Evolutionary conservation across 2,113 vertebrate genomes (phyloP), one percentile per base, ranked within the genome.

Genomic region (Cichladusa arquata): DNA sequence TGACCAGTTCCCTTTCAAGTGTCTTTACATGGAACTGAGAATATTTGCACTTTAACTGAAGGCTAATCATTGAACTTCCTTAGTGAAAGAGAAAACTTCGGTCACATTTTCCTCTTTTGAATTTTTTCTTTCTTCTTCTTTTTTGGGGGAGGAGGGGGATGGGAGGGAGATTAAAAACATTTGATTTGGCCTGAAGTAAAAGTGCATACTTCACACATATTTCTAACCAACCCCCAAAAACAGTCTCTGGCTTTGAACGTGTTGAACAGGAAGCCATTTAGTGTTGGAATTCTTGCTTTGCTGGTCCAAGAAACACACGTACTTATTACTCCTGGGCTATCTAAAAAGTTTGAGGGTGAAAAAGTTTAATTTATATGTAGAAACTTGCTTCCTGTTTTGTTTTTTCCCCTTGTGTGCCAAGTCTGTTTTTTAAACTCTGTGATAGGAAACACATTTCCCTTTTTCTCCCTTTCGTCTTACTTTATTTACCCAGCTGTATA

Each of bases 251-350:
- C 98, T 98, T 98, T 98, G 98, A 99, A 98, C 97, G 95, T 77
- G 94, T 97, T 98, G 98, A 98, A 98, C 99, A 99, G 99, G 99
- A 99, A 99, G 98, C 98, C 98, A 98, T 99, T 99, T 99, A 98
- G 97, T 96, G 90, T 86, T 98, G 98, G 98, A 99, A 99, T 99
- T 98, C 97, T 97, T 98, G 98, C 98, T 97, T 98, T 98, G 95
- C 96, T 78, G 92, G 96, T 98, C 97, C 98, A 98, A 98, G 97
- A 98, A 97, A 98, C 97, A 98, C 98, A 98, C 97, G 11, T 98
- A 98, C 98, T 98, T 98, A 98, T 98, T 98, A 97, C 97, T 98
- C 96, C 96, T 97, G 97, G 96, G 97, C 97, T 98, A 97, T 98
- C 97, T 95, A 97, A 98, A 98, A 97, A 95, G 97, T 90, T 89